Base-by-base conservation (phyloP, 2,797 vertebrate species). In the Tinamus major region DNA sequence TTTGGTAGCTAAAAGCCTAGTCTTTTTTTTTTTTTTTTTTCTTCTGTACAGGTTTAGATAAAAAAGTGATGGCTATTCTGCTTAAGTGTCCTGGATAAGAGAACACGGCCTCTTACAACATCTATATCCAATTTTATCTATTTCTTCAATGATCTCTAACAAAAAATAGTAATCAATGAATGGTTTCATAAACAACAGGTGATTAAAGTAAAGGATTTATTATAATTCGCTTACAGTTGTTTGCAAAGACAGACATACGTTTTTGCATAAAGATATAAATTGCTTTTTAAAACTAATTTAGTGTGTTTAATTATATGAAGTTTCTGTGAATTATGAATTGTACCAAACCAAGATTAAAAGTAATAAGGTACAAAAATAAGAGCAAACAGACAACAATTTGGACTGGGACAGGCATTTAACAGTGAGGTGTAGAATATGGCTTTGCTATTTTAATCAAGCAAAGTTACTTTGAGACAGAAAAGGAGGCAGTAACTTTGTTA, bases 221-320 rank as follows among this genome's bases (percentile, higher is more conserved):
- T 99, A 98, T 98, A 98, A 99, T 99, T 98, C 98, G 98, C 98
- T 98, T 98, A 98, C 98, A 98, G 97, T 98, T 96, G 96, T 98
- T 98, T 99, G 98, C 98, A 99, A 99, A 99, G 98, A 99, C 98
- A 98, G 98, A 98, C 98, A 98, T 98, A 98, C 98, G 98, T 98
- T 98, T 98, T 98, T 99, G 98, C 98, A 98, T 98, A 98, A 98
- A 98, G 98, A 98, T 99, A 98, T 98, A 99, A 98, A 99, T 98
- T 98, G 98, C 97, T 98, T 98, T 98, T 98, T 98, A 98, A 98
- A 98, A 98, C 98, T 98, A 98, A 98, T 98, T 98, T 98, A 98
- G 97, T 98, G 98, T 98, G 92, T 96, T 97, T 97, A 98, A 98
- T 97, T 98, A 96, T 98, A 97, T 98, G 98, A 98, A 97, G 97